These are phyloP conservation scores for Drosophila micromelanica DNA, from an alignment of 1,140 invertebrate species.

Conservation along the genomic window DNA sequence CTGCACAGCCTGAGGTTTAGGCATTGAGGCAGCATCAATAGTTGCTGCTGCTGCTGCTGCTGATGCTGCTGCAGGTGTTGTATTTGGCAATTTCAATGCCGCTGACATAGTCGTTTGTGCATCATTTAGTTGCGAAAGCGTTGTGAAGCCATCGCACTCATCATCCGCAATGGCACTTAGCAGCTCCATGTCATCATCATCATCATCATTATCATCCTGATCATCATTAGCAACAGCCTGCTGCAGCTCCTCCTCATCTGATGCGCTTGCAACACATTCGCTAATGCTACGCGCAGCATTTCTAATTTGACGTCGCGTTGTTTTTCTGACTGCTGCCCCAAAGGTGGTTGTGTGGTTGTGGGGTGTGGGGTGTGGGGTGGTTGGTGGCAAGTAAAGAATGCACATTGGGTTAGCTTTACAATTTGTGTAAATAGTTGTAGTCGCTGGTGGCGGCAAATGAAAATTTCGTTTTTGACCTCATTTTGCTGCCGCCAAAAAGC, in stretches of 20 bases:
- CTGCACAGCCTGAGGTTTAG: conserved; percentile 56
- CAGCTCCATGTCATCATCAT: conserved; percentile 67
- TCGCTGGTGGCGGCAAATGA: conserved; percentile 44
- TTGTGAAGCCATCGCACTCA: conserved; percentile 82
- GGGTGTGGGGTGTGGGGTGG: neutral
- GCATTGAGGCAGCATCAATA: conserved; percentile 25
- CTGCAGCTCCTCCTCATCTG: conserved; percentile 44
- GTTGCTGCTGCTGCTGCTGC: conserved; percentile 1
- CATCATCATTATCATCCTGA: conserved; percentile 28
- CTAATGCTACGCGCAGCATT: conserved; percentile 80
- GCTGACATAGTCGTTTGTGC: conserved; percentile 66
- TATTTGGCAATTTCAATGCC: conserved; percentile 54
- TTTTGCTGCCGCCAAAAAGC: conserved; percentile 59
- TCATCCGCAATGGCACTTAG: conserved; percentile 63
- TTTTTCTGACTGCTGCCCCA: conserved; percentile 38
- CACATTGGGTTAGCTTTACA: conserved; percentile 45
- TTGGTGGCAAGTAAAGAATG: conserved; percentile 19
- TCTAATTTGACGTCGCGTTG: conserved; percentile 61
- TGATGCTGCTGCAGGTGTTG: conserved; percentile 20
- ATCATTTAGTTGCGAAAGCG: conserved; percentile 83
- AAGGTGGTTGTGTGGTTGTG: neutral
- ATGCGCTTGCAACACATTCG: conserved; percentile 73
- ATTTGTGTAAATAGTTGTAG: conserved; percentile 69
- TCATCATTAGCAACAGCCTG: conserved; percentile 35
- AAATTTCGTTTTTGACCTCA: conserved; percentile 69